Conservation (phyloP, 2,113 vertebrate genomes). For the Cololabis saira region DNA sequence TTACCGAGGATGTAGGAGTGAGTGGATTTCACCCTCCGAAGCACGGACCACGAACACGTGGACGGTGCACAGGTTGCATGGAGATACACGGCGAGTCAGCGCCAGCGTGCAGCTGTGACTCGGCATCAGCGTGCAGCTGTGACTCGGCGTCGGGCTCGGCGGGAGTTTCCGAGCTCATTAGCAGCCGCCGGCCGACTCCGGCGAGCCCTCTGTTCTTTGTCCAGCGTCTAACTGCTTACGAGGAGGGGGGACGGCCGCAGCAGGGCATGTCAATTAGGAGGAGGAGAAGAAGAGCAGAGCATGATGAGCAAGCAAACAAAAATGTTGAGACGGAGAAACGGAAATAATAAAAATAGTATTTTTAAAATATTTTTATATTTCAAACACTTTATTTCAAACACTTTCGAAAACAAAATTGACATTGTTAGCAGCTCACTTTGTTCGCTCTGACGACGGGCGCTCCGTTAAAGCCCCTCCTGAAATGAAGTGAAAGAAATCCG, state of each 20-base stretch:
- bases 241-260: conserved; percentile 7
- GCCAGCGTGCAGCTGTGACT: background rate
- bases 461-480: conserved; percentile 44
- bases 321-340: background rate
- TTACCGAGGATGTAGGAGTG: conserved; percentile 2
- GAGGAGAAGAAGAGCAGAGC: background rate
- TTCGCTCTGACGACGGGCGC: conserved; percentile 43
- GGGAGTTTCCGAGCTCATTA: conserved; percentile 53
- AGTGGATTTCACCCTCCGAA: conserved; percentile 15
- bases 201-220: conserved; percentile 61
- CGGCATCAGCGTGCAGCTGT: background rate
- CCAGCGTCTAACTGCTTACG: conserved; percentile 47
- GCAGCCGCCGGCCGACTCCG: conserved; percentile 50
- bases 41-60: background rate
- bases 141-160: conserved; percentile 13
- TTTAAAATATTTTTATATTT: too few species aligned
- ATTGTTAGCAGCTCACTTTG: conserved; percentile 45
- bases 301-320: conserved; percentile 14
- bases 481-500: conserved; percentile 39
- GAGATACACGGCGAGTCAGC: background rate
- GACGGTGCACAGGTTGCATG: too few species aligned
- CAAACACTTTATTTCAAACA: too few species aligned
- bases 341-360: background rate
- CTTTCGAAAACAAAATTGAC: too few species aligned
- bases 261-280: conserved; percentile 35